Base-by-base conservation (phyloP, 2,113 vertebrate species). In the Calyptommatus sinebrachiatus region DNA sequence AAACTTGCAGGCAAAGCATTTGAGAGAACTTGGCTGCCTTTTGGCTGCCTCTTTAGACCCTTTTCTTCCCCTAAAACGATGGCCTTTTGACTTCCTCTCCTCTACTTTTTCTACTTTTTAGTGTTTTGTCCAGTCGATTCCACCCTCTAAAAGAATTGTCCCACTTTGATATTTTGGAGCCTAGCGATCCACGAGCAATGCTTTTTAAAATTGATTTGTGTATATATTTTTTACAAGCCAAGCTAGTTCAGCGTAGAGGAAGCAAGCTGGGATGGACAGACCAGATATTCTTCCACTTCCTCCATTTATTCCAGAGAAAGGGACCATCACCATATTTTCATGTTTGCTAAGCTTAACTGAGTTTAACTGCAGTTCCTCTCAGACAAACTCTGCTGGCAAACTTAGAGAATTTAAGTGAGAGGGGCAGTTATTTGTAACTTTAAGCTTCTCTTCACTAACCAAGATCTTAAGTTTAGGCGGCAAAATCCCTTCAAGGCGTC, bases 21-120 rank as follows among this genome's bases (percentile, higher is more conserved):
- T 12, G 79, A 62, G 65, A 31, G 10, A 69, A 46, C 46, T 5
- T 85, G 86, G 70, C 63, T 76, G 76, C 6, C 12, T 28, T 31
- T 4, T 10, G 28, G 28, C 5, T 21, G 31, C 28, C 14, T 46
- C 11, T 10, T 18, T n/a, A 8, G 1, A 46, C 2, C 66, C 14
- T 14, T 50, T 50, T 14, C 50, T 50, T 50, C 50, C 50, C 50
- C 50, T 50, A 28, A 57, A 53, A 46, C 35, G 22, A 50, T 20
- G 2, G 35, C 35, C 35, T 41, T 41, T 41, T 41, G 35, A 4
- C 35, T 41, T 41, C 35, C 35, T 41, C 35, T 41, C 35, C 35
- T 41, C 35, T 41, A 41, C 35, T 41, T 41, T 41, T 41, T 41
- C 35, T 41, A 41, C 35, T 41, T 41, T 41, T 41, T 41, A 41